These are phyloP conservation scores for Heteromormyrus szaboi DNA, from an alignment of 2,797 vertebrate genomes.

Conservation along the genomic window DNA sequence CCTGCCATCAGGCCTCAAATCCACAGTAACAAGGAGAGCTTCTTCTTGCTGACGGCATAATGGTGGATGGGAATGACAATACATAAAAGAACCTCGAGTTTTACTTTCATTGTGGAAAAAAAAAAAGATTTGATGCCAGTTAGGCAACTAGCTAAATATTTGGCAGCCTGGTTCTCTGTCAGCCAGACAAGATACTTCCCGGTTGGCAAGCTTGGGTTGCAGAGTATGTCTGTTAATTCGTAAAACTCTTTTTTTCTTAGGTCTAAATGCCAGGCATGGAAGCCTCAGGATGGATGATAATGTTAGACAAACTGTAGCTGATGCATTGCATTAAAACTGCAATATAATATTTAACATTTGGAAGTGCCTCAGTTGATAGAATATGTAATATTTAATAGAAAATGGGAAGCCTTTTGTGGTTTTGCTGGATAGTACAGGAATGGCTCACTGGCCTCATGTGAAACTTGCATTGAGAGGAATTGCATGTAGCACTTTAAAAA, in stretches of 20 bases:
- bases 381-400: neutral
- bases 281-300: neutral
- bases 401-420: neutral
- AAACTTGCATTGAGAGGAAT: neutral
- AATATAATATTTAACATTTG: neutral
- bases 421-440: neutral
- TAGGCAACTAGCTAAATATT: slow-evolving; percentile 11
- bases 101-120: neutral
- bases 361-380: neutral
- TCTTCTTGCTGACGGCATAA: neutral
- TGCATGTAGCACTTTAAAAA: neutral
- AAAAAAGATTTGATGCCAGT: neutral
- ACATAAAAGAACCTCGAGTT: neutral
- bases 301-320: neutral
- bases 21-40: neutral
- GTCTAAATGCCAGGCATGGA: neutral
- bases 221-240: neutral
- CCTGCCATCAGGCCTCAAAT: neutral
- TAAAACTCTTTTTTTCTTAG: neutral
- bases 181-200: neutral
- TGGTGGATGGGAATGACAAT: neutral
- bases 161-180: slow-evolving; percentile 5
- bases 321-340: neutral
- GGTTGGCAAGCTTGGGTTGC: neutral
- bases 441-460: neutral